A percentile compares a stretch with the other conserved stretches of the same genome.
These are phyloP conservation scores for Raja brachyura DNA, from an alignment of 2,113 vertebrate species.

Conservation along the genomic window DNA sequence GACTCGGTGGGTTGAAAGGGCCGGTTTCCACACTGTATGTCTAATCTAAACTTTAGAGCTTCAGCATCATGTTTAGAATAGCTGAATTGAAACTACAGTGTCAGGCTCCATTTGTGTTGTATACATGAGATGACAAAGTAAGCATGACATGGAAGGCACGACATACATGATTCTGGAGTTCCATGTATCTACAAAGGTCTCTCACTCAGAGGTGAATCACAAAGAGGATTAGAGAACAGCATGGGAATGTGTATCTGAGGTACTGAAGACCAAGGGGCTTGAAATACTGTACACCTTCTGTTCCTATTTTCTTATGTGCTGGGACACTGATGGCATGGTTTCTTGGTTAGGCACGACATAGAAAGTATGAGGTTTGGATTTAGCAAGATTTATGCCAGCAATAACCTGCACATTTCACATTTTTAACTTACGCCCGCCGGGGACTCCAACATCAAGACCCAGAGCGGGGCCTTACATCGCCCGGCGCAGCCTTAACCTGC, in stretches of 20 bases:
- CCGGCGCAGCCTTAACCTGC: too few species aligned
- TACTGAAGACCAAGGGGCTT: too few species aligned
- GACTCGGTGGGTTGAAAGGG: too few species aligned
- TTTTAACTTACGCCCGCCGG: too few species aligned
- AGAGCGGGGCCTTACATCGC: too few species aligned
- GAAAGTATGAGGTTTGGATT: background rate
- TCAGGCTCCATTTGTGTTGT: background rate
- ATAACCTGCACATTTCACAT: background rate
- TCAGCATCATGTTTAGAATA: background rate
- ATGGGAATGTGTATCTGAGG: background rate
- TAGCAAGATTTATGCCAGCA: background rate
- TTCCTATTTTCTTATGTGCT: background rate
- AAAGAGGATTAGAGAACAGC: background rate
- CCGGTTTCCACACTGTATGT: too few species aligned
- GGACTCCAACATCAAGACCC: too few species aligned
- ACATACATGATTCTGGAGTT: background rate
- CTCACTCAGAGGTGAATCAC: background rate
- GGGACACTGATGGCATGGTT: background rate
- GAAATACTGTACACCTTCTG: too few species aligned
- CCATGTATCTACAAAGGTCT: background rate
- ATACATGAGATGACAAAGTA: background rate
- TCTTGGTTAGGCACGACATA: background rate
- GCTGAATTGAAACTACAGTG: background rate
- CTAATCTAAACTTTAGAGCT: too few species aligned
- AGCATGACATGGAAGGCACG: background rate